Conservation (phyloP, 2,797 vertebrate genomes). For the Aplochiton taeniatus region DNA sequence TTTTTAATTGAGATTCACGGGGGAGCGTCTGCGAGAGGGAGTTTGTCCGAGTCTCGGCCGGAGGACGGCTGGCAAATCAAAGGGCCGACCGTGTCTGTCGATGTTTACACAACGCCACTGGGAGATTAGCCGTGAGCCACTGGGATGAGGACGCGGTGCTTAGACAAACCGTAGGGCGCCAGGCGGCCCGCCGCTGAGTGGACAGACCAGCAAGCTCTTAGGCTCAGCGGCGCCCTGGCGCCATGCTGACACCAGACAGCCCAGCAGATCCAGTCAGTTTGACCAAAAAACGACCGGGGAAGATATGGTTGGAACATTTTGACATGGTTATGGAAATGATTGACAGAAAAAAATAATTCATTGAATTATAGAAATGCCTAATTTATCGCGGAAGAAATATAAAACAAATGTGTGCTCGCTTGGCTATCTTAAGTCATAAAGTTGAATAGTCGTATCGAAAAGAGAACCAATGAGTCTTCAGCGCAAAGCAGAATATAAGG, state of each 20-base stretch:
- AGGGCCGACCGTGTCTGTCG: constrained; percentile 41
- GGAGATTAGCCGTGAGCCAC: constrained; percentile 52
- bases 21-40: neutral
- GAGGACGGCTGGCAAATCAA: constrained; percentile 37
- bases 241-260: constrained; percentile 17
- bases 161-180: constrained; percentile 24
- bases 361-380: too few species aligned
- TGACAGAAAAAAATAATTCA: too few species aligned
- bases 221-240: neutral
- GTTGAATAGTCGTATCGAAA: too few species aligned
- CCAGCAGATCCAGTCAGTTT: too few species aligned
- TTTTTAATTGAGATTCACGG: constrained; percentile 38
- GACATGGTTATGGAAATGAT: too few species aligned
- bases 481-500: too few species aligned
- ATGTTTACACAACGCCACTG: constrained; percentile 48
- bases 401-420: too few species aligned
- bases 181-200: constrained; percentile 15
- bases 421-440: too few species aligned
- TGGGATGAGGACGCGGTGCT: constrained; percentile 33
- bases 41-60: constrained; percentile 16
- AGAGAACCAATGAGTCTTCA: too few species aligned
- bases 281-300: too few species aligned
- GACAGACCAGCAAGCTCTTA: constrained; percentile 34
- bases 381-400: too few species aligned
- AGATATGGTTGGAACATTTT: too few species aligned